Evolutionary conservation across 2,888 invertebrate species (phyloP).

Genomic region (Epinotia bilunana): DNA sequence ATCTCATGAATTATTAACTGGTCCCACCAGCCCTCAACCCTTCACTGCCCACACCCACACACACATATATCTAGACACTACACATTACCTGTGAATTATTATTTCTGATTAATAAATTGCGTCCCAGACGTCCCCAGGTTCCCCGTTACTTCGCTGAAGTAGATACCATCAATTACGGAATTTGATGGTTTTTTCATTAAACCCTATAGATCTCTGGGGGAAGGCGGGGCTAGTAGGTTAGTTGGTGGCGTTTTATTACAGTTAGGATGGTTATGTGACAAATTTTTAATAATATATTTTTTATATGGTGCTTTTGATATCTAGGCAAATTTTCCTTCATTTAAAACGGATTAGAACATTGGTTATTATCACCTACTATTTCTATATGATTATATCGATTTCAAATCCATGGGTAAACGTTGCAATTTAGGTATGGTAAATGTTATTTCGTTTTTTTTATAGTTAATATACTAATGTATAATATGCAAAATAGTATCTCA

Average conservation of each 20-base stretch:
- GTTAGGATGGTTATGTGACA: conserved; percentile 39
- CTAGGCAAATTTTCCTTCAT: no score
- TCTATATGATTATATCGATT: no score
- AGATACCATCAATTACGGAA: conserved; percentile 74
- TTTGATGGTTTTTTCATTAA: conserved; percentile 83
- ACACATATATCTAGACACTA: conserved; percentile 44
- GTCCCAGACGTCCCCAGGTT: conserved; percentile 64
- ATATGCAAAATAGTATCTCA: no score
- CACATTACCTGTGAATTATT: conserved; percentile 82
- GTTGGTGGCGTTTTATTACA: conserved; percentile 53
- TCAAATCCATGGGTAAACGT: no score
- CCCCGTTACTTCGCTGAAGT: conserved; percentile 15
- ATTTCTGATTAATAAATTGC: conserved; percentile 84
- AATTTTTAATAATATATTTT: not conserved
- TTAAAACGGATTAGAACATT: no score
- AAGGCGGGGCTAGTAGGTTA: conserved; percentile 64
- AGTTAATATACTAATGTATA: no score
- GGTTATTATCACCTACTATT: no score
- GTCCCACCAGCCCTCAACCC: conserved; percentile 58
- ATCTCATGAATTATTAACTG: conserved; percentile 21
- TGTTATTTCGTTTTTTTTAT: no score
- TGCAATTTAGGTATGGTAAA: no score
- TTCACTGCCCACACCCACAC: conserved; percentile 51
- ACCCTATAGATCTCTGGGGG: conserved; percentile 68
- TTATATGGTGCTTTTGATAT: no score